These are phyloP conservation scores for Danio albolineatus DNA, from an alignment of 2,797 vertebrate species.

Conservation along the genomic window DNA sequence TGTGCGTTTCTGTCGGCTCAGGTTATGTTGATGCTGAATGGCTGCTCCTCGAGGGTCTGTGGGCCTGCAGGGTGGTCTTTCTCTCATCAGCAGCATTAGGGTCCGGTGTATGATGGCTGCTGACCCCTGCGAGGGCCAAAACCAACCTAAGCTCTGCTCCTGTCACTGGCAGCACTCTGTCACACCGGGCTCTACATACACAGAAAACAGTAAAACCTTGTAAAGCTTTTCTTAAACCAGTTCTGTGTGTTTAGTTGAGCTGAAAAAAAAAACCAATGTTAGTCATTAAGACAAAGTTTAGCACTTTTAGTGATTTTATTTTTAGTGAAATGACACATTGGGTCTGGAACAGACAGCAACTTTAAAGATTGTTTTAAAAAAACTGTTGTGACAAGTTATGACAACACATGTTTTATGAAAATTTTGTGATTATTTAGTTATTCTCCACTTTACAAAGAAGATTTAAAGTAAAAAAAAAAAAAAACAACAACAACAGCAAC, in stretches of 20 bases:
- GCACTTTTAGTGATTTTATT: not conserved
- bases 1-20: slow-evolving; percentile 77
- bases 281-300: no score
- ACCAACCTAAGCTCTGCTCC: slow-evolving; percentile 71
- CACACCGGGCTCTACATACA: slow-evolving; percentile 61
- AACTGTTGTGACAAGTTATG: no score
- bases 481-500: no score
- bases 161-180: slow-evolving; percentile 75
- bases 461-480: no score
- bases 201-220: not conserved
- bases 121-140: slow-evolving; percentile 74
- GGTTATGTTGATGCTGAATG: slow-evolving; percentile 80
- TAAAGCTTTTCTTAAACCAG: not conserved
- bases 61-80: slow-evolving; percentile 73
- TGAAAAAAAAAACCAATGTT: not conserved
- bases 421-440: no score
- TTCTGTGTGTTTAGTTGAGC: not conserved
- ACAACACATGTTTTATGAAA: no score
- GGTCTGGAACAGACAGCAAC: no score
- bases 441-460: no score
- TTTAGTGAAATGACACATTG: not conserved
- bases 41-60: slow-evolving; percentile 73
- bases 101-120: slow-evolving; percentile 78
- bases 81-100: slow-evolving; percentile 87
- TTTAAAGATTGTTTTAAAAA: no score